These are phyloP conservation scores for Drosophila anomalata DNA, from an alignment of 2,888 invertebrate genomes.

Conservation along the genomic window DNA sequence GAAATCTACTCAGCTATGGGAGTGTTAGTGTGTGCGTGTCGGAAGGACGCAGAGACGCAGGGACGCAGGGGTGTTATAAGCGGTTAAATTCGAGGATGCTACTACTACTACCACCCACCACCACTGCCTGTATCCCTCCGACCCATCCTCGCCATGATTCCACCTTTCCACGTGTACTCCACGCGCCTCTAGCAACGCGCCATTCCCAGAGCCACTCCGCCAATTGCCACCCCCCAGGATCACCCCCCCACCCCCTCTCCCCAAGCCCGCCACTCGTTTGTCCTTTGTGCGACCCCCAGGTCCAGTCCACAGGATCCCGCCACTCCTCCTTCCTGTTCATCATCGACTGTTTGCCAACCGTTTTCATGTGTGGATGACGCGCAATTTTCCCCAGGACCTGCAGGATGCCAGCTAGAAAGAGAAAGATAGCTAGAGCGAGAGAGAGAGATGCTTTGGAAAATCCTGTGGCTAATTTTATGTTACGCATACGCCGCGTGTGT, in stretches of 20 bases:
- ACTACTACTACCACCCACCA: slow-evolving; percentile 16
- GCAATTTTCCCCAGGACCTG: slow-evolving; percentile 30
- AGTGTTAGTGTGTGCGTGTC: slow-evolving; percentile 34
- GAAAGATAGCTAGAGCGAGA: neutral
- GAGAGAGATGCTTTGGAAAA: slow-evolving; percentile 29
- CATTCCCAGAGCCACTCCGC: slow-evolving; percentile 12
- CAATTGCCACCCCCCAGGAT: slow-evolving; percentile 17
- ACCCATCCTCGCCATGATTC: neutral
- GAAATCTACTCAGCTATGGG: slow-evolving; percentile 70
- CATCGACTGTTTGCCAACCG: slow-evolving; percentile 36
- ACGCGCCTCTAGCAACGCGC: slow-evolving; percentile 43
- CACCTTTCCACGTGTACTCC: slow-evolving; percentile 38
- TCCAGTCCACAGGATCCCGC: slow-evolving; percentile 28
- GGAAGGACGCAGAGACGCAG: slow-evolving; percentile 37
- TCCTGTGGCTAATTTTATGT: slow-evolving; percentile 68
- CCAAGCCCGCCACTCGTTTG: slow-evolving; percentile 45
- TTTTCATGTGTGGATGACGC: slow-evolving; percentile 47
- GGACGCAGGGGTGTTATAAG: slow-evolving; percentile 69
- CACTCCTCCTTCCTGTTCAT: slow-evolving; percentile 16
- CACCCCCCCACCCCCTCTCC: neutral
- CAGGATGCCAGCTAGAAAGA: neutral
- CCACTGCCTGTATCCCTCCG: neutral
- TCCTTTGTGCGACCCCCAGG: slow-evolving; percentile 71
- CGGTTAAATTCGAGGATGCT: slow-evolving; percentile 69
- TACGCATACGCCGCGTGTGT: slow-evolving; percentile 63